A percentile compares a stretch with the other conserved stretches of the same genome.
Conservation (phyloP, 1,140 invertebrate species). For the Oryctes rhinoceros region DNA sequence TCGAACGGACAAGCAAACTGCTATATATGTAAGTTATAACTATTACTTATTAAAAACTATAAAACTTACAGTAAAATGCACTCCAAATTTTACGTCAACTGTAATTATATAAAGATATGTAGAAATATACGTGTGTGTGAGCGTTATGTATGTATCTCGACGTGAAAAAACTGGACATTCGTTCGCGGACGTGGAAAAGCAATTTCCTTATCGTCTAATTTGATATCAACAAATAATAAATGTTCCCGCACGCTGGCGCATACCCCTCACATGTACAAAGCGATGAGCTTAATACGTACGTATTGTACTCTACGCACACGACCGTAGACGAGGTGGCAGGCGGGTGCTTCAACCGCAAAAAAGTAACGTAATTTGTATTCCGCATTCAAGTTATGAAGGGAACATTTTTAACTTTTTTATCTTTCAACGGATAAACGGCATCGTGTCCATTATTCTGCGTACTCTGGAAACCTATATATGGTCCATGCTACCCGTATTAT, state of each 20-base stretch:
- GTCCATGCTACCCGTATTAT: background rate
- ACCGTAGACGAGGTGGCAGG: background rate
- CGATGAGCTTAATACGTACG: background rate
- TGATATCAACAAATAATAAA: background rate
- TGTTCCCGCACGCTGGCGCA: background rate
- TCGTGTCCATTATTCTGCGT: background rate
- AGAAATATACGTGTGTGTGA: too few species aligned
- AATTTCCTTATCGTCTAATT: slow-evolving; percentile 5
- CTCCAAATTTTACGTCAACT: too few species aligned
- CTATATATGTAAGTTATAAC: too few species aligned
- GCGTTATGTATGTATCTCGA: too few species aligned
- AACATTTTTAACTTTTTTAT: slow-evolving; percentile 16
- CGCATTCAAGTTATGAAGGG: slow-evolving; percentile 3
- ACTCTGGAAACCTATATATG: background rate
- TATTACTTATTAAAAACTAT: too few species aligned
- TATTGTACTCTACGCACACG: background rate
- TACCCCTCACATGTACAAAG: background rate
- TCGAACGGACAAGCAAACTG: too few species aligned
- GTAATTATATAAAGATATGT: too few species aligned
- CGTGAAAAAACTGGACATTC: too few species aligned
- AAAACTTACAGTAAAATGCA: too few species aligned
- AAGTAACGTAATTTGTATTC: slow-evolving; percentile 5
- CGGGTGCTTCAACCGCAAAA: background rate
- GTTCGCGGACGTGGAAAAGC: background rate
- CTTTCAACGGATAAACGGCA: slow-evolving; percentile 8